Base-by-base conservation (phyloP, 2,113 vertebrate species). In the Campylomormyrus numenius region DNA sequence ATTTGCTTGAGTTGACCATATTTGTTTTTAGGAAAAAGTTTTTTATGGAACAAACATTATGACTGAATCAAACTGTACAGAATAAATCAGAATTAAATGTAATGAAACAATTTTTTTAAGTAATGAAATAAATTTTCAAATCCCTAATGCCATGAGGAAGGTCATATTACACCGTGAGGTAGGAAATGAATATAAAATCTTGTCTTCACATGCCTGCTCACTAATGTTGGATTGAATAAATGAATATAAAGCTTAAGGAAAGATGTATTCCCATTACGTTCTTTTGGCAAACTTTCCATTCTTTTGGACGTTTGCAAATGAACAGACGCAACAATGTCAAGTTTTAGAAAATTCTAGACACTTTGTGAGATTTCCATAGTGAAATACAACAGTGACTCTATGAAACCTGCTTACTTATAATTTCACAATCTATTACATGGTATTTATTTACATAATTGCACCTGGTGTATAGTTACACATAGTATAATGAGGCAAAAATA, bases 361-460 rank as follows among this genome's bases (percentile, higher is more conserved):
- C 74, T 80, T 80, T 80, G 35, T 0, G 13, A 42, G 35, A 42
- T 89, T 50, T 80, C 35, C 49, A 35, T 27, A 80, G 42, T 56
- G n/a, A 15, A 56, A 52, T 27, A 50, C 48, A 83, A 83, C 52
- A 53, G 5, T 17, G 10, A 7, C 48, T 31, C 17, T 56, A 50
- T 56, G 74, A 89, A 89, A 84, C 19, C 39, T 53, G 19, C 50
- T 39, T 74, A 50, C 53, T 84, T 89, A 48, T 42, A 3, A 24
- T 84, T 83, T 42, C 35, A 42, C 70, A 31, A 31, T 31, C 31
- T 35, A 84, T 17, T 15, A 13, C 35, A 74, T 24, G 31, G 21
- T 84, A 49, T 89, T 83, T 53, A 84, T 89, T 89, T 89, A 77
- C 88, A 89, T 89, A 83, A 84, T 48, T 52, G 84, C 88, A 89